Base-by-base conservation (phyloP, 2,888 invertebrate species). In the Toxonevra muliebris region DNA sequence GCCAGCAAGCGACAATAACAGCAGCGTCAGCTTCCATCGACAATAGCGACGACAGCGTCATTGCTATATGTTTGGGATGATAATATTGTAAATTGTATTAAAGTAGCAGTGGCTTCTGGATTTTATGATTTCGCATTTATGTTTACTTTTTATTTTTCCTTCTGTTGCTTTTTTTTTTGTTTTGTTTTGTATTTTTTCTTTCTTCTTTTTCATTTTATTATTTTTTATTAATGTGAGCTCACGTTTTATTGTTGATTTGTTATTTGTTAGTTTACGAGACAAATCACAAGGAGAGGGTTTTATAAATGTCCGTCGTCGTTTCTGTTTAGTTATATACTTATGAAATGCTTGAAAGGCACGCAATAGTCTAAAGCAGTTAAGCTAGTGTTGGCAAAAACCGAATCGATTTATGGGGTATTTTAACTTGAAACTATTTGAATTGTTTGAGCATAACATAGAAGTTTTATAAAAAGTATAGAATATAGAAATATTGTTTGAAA, bases 181-280 rank as follows among this genome's bases (percentile, higher is more conserved):
- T 19, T 40, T 15, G 3, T 48, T 52, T 69, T 60, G 4, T 10
- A 30, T 42, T 65, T 2, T 53, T 20, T 2, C 12, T 9, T 61
- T 48, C 10, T 2, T 61, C n/a, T n/a, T 61, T 13, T 42, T 43
- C 63, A 55, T 45, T 54, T 69, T 65, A 45, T 55, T 52, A 20
- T 40, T 55, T 48, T 64, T 66, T 58, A 58, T 67, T 69, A 67
- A 73, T 71, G 73, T 68, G 66, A 66, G 71, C 70, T 70, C 71
- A 71, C 73, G 73, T 73, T 70, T 70, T 69, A 67, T 72, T 67
- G 65, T 58, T 61, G 65, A 68, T 68, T 66, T 71, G 53, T 17
- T 9, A 19, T 53, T 48, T 53, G 53, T n/a, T 19, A 19, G 13
- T 53, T 12, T 53, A 15, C 4, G 19, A 17, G 53, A 17, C 53